Base-by-base conservation (phyloP, 2,113 vertebrate species). In the Eleginops maclovinus region DNA sequence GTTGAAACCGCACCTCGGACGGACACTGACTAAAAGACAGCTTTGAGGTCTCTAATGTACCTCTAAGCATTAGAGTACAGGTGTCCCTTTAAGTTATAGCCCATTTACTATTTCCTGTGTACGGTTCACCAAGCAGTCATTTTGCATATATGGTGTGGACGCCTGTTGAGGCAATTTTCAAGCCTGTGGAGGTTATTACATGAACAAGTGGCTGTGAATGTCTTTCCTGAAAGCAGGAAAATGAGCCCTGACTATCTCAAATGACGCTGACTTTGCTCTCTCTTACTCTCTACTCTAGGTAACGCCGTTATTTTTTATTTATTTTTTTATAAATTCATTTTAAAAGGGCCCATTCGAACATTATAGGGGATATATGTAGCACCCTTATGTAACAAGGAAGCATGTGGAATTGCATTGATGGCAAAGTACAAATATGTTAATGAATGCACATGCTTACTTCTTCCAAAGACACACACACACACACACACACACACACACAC, bases 211-310 rank as follows among this genome's bases (percentile, higher is more conserved):
- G 21, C 44, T 21, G 16, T 4, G 72, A 72, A 73, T 65, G 16
- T 67, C 4, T 54, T 62, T 72, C 11, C 49, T 71, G 49, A 75
- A 65, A 55, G 9, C 8, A 69, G 15, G 54, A 71, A 73, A 71
- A 77, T 66, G 46, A 83, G 68, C 19, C 53, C 58, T 58, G 63
- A 65, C 64, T 74, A 70, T 77, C 55, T 76, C 3, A 44, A 70
- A 0, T 6, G 10, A 21, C 44, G 64, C 76, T 85, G 72, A 88
- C 15, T 67, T 31, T 61, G 36, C 36, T 64, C 44, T 63, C 21
- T 46, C 12, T 14, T 24, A 9, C 58, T 21, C 31, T 12, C 44
- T 13, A 7, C 44, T n/a, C n/a, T n/a, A n/a, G n/a, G n/a, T n/a
- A n/a, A n/a, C n/a, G n/a, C n/a, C n/a, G n/a, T n/a, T n/a, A n/a